These are phyloP conservation scores for Teinopalpus imperialis DNA, from an alignment of 2,888 invertebrate species.

Conservation along the genomic window DNA sequence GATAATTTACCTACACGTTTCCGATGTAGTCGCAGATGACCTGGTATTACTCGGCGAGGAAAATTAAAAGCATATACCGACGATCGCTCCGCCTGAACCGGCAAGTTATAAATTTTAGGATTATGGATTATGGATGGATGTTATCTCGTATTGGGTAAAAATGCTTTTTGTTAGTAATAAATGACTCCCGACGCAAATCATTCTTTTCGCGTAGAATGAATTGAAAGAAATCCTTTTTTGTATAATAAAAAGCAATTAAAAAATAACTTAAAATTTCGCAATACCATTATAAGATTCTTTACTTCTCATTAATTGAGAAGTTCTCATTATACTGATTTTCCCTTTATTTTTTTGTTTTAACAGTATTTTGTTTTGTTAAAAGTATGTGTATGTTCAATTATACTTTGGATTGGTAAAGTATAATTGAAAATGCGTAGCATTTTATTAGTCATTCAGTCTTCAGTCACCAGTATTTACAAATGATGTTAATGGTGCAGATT, in stretches of 20 bases:
- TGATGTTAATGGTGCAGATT: no score
- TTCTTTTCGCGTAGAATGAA: conserved; percentile 15
- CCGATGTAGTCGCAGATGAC: conserved; percentile 96
- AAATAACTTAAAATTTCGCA: conserved; percentile 17
- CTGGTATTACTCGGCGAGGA: conserved; percentile 88
- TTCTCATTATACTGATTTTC: no score
- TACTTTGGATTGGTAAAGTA: no score
- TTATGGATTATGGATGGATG: conserved; percentile 5
- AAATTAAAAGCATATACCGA: conserved; percentile 40
- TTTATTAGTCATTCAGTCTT: no score
- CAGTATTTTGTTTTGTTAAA: no score
- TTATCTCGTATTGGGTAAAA: conserved; percentile 8
- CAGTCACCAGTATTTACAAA: no score
- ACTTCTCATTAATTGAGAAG: no score
- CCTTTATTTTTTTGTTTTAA: no score
- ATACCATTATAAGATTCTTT: no score
- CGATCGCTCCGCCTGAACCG: neutral
- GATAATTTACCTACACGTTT: conserved; percentile 97
- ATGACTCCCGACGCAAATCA: neutral
- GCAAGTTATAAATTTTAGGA: conserved; percentile 5
- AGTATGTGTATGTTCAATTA: no score
- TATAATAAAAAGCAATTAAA: conserved; percentile 13
- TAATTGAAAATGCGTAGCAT: no score
- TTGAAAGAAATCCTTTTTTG: neutral
- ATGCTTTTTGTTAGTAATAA: conserved; percentile 11